Percentiles rank a stretch among this genome's conserved stretches.
These are phyloP conservation scores for Myotis daubentonii DNA, from an alignment of 2,797 vertebrate genomes.

Conservation along the genomic window DNA sequence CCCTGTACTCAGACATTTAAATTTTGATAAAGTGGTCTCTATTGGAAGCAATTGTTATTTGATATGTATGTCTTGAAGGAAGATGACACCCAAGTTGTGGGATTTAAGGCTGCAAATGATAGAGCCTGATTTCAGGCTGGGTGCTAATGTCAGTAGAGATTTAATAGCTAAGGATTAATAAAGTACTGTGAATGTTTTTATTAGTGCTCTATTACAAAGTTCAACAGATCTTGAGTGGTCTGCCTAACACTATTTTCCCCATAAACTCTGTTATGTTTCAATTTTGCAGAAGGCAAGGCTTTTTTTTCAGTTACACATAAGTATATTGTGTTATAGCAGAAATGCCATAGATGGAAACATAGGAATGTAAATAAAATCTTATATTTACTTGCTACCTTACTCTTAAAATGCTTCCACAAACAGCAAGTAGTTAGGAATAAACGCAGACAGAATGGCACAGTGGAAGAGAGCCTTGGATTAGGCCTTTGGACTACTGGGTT, in stretches of 20 bases:
- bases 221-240: neutral
- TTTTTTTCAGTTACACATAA: neutral
- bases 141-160: neutral
- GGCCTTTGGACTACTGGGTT: neutral
- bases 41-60: neutral
- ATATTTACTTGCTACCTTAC: neutral
- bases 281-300: neutral
- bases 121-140: neutral
- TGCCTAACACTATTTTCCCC: neutral
- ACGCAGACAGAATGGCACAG: neutral
- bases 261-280: neutral
- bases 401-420: slow-evolving; percentile 3
- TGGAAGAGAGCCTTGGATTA: neutral
- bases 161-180: neutral
- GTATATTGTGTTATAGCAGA: neutral
- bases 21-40: neutral
- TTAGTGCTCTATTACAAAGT: neutral
- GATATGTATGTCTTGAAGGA: neutral
- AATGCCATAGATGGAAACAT: neutral
- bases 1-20: neutral
- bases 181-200: neutral
- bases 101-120: neutral
- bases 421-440: neutral
- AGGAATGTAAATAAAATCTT: neutral
- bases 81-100: neutral